These are phyloP conservation scores for Palaemon carinicauda DNA, from an alignment of 1,140 invertebrate genomes.

Conservation along the genomic window DNA sequence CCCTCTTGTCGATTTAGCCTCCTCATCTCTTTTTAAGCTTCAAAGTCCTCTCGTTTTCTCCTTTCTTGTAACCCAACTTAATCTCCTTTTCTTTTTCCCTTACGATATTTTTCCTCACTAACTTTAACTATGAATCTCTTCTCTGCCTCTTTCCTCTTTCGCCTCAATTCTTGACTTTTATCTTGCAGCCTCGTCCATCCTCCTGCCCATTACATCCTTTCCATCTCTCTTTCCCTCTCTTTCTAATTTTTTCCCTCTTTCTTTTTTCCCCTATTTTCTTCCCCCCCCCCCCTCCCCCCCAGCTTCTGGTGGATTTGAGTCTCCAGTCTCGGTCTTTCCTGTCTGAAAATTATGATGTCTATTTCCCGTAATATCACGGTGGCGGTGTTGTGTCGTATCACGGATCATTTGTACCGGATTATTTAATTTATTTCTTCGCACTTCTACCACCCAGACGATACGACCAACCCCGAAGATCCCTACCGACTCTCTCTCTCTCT, in stretches of 20 bases:
- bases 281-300: background rate
- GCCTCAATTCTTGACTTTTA: background rate
- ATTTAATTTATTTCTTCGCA: constrained; percentile 52
- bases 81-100: background rate
- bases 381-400: constrained; percentile 46
- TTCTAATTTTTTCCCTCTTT: background rate
- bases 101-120: background rate
- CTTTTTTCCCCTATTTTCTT: background rate
- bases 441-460: constrained; percentile 5
- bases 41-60: background rate
- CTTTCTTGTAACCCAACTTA: background rate
- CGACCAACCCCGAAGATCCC: too few relatives aligned
- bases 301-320: constrained; percentile 14
- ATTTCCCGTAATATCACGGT: constrained; percentile 42
- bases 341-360: constrained; percentile 39
- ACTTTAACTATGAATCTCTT: background rate
- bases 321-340: constrained; percentile 21
- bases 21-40: background rate
- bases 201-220: background rate
- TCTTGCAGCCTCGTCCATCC: background rate
- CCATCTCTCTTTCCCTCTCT: background rate
- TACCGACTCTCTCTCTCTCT: background rate
- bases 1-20: background rate
- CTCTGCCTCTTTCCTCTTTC: background rate
- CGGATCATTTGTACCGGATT: constrained; percentile 46